phyloP scores from a whole-genome alignment of 2,113 vertebrate species.

The Corvus moneduloides region DNA sequence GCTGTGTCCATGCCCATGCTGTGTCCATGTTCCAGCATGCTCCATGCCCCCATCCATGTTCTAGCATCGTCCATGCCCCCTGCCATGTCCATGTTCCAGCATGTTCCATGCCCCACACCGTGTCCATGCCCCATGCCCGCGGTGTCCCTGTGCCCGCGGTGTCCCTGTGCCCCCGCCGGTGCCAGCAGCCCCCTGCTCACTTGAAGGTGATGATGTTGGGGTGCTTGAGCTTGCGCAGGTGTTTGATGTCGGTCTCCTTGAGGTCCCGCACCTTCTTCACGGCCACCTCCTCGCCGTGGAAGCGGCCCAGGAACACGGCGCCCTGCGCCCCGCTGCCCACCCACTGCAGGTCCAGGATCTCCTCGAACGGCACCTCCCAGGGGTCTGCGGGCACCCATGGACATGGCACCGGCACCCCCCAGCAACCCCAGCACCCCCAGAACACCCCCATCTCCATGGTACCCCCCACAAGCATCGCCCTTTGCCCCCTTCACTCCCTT shows the following conservation, averaged over 20 bases:
- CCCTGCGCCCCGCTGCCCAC: constrained; percentile 96
- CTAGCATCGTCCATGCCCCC: background rate
- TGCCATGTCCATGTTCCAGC: background rate
- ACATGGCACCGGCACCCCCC: background rate
- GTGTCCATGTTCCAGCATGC: background rate
- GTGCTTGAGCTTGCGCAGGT: constrained; percentile 95
- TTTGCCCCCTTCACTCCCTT: no score
- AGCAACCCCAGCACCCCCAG: background rate
- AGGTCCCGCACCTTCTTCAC: constrained; percentile 97
- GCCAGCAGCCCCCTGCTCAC: constrained; percentile 68
- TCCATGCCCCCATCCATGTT: background rate
- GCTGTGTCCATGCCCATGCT: accelerated
- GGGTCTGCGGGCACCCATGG: constrained; percentile 63
- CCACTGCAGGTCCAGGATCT: constrained; percentile 99
- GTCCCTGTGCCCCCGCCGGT: accelerated
- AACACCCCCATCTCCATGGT: background rate
- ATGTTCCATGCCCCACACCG: background rate
- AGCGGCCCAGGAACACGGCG: constrained; percentile 93
- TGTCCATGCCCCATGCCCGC: no score
- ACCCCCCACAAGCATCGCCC: no score
- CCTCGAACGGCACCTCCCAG: constrained; percentile 97
- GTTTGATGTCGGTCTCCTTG: constrained; percentile 97
- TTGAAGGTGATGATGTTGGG: constrained; percentile 99
- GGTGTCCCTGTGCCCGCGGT: accelerated
- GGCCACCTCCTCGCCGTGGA: constrained; percentile 93